Percentiles rank a stretch among this genome's conserved stretches.
Evolutionary conservation across 2,888 invertebrate genomes (phyloP).

Genomic region (Synergus japonicus): DNA sequence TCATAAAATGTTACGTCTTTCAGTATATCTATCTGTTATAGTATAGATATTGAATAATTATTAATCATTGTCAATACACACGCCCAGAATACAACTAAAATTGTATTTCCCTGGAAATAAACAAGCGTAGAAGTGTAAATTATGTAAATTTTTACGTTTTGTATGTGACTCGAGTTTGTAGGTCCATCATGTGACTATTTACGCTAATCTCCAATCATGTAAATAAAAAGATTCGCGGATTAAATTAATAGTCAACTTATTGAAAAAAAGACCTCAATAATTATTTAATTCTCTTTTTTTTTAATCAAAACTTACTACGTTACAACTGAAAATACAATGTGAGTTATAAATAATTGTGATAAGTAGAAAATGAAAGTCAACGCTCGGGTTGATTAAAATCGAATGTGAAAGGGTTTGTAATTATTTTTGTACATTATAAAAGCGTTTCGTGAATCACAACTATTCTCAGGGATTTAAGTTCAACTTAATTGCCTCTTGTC

Average conservation of each 20-base stretch:
- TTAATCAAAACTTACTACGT: constrained; percentile 19
- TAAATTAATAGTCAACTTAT: constrained; percentile 2
- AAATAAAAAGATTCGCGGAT: constrained; percentile 18
- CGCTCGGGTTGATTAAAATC: constrained; percentile 9
- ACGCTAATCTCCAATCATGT: constrained; percentile 28
- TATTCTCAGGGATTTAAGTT: constrained; percentile 78
- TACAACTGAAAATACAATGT: constrained; percentile 47
- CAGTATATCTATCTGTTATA: neutral
- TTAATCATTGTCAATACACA: neutral
- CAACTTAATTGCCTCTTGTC: constrained; percentile 92
- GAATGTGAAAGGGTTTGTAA: constrained; percentile 13
- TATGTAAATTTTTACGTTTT: constrained; percentile 70
- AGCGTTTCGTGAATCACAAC: constrained; percentile 18
- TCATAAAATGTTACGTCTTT: neutral
- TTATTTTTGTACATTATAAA: constrained; percentile 34
- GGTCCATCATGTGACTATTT: constrained; percentile 14
- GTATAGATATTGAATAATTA: constrained; percentile 1
- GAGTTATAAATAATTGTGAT: constrained; percentile 44
- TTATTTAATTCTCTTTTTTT: constrained; percentile 43
- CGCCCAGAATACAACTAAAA: neutral
- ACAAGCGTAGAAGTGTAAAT: constrained; percentile 65
- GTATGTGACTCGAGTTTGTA: constrained; percentile 53
- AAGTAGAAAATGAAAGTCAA: constrained; percentile 46
- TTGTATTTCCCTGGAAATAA: neutral
- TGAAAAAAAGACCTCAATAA: constrained; percentile 30